Evolutionary conservation across 2,797 vertebrate species (phyloP).

Genomic region (Moxostoma hubbsi): DNA sequence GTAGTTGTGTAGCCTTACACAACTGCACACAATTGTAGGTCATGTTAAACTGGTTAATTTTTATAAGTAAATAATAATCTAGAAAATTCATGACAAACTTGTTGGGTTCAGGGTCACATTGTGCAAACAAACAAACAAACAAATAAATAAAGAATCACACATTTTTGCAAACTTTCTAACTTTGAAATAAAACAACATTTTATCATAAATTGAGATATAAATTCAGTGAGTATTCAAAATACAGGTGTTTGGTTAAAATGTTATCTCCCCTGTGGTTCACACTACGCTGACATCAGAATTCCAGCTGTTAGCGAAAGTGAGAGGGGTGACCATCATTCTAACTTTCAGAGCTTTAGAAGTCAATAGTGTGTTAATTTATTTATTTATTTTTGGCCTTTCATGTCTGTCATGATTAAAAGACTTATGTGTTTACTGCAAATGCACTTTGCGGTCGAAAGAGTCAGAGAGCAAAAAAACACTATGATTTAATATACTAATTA

Average conservation of each 20-base stretch:
- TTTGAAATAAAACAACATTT: background rate
- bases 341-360: conserved; percentile 55
- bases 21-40: background rate
- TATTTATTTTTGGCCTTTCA: conserved; percentile 45
- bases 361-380: conserved; percentile 33
- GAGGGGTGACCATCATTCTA: conserved; percentile 7
- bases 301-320: conserved; percentile 30
- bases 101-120: background rate
- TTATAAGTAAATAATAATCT: no score
- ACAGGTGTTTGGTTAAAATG: conserved; percentile 18
- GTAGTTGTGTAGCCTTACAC: background rate
- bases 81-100: background rate
- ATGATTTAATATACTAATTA: conserved; percentile 64
- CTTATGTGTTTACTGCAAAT: conserved; percentile 57
- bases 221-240: conserved; percentile 17
- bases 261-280: background rate
- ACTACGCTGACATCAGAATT: conserved; percentile 6
- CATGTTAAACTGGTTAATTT: background rate
- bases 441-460: conserved; percentile 50
- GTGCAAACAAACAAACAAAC: no score
- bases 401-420: conserved; percentile 55
- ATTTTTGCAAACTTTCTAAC: background rate
- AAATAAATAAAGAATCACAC: background rate
- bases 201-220: background rate
- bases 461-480: conserved; percentile 16